Conservation (phyloP, 2,888 invertebrate species). For the Trypoxylon attenuatum region DNA sequence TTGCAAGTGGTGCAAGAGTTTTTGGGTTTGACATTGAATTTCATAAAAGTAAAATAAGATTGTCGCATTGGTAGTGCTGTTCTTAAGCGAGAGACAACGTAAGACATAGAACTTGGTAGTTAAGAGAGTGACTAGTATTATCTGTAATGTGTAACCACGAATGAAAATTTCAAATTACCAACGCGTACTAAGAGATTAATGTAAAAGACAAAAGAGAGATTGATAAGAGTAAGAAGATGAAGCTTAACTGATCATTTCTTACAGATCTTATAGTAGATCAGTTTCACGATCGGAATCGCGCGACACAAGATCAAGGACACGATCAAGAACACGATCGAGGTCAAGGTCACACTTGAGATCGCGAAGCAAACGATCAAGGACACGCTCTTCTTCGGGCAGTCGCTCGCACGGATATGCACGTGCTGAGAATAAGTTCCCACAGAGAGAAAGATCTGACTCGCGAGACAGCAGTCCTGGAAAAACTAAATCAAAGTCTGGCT, state of each 20-base stretch:
- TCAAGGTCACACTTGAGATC: conserved; percentile 75
- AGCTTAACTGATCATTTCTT: conserved; percentile 33
- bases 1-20: too few species aligned
- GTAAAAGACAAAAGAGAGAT: too few species aligned
- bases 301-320: conserved; percentile 64
- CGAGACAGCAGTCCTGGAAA: conserved; percentile 68
- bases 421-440: conserved; percentile 62
- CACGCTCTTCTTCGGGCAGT: conserved; percentile 81
- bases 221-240: too few species aligned
- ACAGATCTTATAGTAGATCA: conserved; percentile 61
- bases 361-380: conserved; percentile 74
- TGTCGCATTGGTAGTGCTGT: too few species aligned
- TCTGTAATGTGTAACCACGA: too few species aligned
- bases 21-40: too few species aligned
- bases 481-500: conserved; percentile 68
- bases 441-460: conserved; percentile 66
- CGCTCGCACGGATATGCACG: conserved; percentile 76
- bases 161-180: too few species aligned
- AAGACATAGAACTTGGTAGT: too few species aligned
- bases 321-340: conserved; percentile 70
- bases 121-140: too few species aligned
- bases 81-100: too few species aligned
- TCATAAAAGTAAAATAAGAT: too few species aligned
- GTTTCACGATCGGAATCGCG: conserved; percentile 69
- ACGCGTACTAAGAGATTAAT: too few species aligned